A percentile compares a stretch with the other conserved stretches of the same genome.
Evolutionary conservation across 2,797 vertebrate genomes (phyloP).

Genomic region (Pipistrellus kuhlii): DNA sequence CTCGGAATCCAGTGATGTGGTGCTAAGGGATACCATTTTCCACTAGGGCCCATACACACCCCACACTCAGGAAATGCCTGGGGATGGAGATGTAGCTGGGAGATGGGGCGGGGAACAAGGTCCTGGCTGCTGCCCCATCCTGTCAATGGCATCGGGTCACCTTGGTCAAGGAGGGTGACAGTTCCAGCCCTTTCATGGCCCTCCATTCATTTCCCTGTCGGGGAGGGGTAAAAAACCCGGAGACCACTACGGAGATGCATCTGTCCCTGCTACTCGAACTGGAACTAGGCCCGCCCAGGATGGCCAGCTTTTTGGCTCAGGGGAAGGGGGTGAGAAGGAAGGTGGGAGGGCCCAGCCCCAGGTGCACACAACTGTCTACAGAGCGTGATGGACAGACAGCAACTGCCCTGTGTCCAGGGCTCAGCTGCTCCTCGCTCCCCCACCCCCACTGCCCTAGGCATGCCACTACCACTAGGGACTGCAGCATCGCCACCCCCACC

Average conservation of each 20-base stretch:
- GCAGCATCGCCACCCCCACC: rapidly evolving
- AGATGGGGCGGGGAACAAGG: neutral
- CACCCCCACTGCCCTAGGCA: neutral
- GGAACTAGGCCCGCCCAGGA: neutral
- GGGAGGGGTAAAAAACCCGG: neutral
- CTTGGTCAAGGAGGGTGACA: neutral
- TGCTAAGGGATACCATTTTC: neutral
- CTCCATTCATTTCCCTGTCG: neutral
- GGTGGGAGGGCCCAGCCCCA: rapidly evolving
- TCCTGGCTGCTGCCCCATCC: neutral
- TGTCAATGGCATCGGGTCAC: neutral
- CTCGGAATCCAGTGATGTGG: neutral
- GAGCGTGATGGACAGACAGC: neutral
- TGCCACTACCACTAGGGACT: neutral
- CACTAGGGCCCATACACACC: neutral
- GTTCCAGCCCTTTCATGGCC: neutral
- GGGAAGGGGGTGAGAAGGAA: neutral
- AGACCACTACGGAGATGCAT: neutral
- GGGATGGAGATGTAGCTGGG: neutral
- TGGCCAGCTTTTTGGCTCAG: neutral
- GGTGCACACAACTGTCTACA: neutral
- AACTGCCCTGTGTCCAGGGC: neutral
- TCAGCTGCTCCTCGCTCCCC: neutral
- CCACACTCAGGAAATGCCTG: neutral
- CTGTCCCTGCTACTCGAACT: neutral